These are phyloP conservation scores for Catocala sponsa DNA, from an alignment of 2,888 invertebrate species.

Conservation along the genomic window DNA sequence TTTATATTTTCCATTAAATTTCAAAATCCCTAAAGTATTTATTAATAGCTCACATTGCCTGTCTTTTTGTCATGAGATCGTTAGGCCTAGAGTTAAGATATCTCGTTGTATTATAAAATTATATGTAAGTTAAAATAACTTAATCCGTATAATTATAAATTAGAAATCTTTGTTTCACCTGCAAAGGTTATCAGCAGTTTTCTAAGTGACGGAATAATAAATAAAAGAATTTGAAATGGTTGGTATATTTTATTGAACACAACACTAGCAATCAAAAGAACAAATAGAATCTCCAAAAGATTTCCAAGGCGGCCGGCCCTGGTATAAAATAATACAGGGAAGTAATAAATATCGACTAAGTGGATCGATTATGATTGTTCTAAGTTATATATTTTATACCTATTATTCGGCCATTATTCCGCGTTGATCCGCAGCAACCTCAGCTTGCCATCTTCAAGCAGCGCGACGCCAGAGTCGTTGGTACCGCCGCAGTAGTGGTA, in stretches of 20 bases:
- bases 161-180: constrained; percentile 40
- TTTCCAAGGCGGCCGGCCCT: too few species aligned
- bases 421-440: constrained; percentile 89
- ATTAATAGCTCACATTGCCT: constrained; percentile 17
- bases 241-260: not conserved
- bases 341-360: too few species aligned
- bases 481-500: constrained; percentile 91
- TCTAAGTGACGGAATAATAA: constrained; percentile 62
- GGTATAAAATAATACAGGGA: too few species aligned
- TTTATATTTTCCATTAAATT: constrained; percentile 11
- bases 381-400: too few species aligned
- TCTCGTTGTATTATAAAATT: constrained; percentile 51
- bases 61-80: constrained; percentile 43
- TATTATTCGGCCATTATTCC: constrained; percentile 43
- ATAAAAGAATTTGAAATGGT: constrained; percentile 57
- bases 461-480: constrained; percentile 92
- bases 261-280: not conserved
- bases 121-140: constrained; percentile 46
- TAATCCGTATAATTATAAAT: constrained; percentile 42
- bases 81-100: constrained; percentile 41
- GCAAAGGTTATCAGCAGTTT: constrained; percentile 54
- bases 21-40: constrained; percentile 11
- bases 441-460: constrained; percentile 90
- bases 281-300: too few species aligned
- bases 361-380: too few species aligned